Base-by-base conservation (phyloP, 2,113 vertebrate species). In the Chrysemys picta region DNA sequence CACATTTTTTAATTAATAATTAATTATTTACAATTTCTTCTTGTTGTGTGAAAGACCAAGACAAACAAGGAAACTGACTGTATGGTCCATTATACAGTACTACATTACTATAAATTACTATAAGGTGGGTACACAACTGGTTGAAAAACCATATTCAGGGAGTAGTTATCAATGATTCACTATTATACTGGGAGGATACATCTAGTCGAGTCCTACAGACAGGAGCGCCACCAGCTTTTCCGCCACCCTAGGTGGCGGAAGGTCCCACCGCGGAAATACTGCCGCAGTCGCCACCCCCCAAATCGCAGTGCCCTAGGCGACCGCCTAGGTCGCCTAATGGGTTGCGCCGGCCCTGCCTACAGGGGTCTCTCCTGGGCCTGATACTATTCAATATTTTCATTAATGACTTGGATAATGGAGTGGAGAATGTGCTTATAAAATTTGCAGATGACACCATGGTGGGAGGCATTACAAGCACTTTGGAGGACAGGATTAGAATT, bases 31-130 rank as follows among this genome's bases (percentile, higher is more conserved):
- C 65, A 72, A 72, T 38, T 72, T 72, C n/a, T 22, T 72, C 19
- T 17, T 81, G 9, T 54, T 0, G 0, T 11, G 29, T 8, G 16
- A 79, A 4, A 13, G 1, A 49, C 7, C 29, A 49, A 17, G 89
- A 52, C 24, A 82, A 82, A 65, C 45, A 29, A 42, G 86, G 31
- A 88, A 42, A 72, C 38, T 84, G 35, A 27, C 14, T 62, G 12
- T 0, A 0, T 35, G 10, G 35, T 47, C 38, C 10, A 38, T 72
- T 72, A 72, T 72, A 50, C 50, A 50, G 50, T 50, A 72, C n/a
- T 72, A 22, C n/a, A n/a, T 72, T 72, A 72, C 16, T 72, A 72
- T 72, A 22, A 10, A 38, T 72, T 72, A 22, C 8, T 69, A 22
- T 22, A 38, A 72, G 35, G 31, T 72, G n/a, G n/a, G 19, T 38